Conservation (phyloP, 2,113 vertebrate genomes). For the Melanostigma gelatinosum region DNA sequence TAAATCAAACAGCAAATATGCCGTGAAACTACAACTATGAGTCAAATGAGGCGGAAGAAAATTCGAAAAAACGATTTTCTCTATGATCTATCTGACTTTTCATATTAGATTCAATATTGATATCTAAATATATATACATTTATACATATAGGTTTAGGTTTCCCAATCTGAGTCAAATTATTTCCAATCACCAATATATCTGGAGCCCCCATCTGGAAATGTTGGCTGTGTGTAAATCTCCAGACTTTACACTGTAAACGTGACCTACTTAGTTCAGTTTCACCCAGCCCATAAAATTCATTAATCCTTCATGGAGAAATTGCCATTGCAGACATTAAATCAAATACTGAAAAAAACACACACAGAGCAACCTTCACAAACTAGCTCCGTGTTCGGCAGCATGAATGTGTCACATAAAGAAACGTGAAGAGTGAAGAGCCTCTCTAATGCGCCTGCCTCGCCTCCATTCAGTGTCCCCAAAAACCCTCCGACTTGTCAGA, state of each 20-base stretch:
- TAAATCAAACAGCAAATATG: background rate
- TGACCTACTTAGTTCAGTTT: constrained; percentile 48
- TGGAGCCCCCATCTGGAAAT: background rate
- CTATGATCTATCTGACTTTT: background rate
- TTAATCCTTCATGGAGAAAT: constrained; percentile 50
- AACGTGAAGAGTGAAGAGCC: constrained; percentile 50
- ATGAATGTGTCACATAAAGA: constrained; percentile 44
- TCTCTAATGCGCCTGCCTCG: constrained; percentile 30
- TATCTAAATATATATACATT: background rate
- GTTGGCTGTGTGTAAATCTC: background rate
- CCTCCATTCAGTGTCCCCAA: constrained; percentile 42
- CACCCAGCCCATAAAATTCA: constrained; percentile 30
- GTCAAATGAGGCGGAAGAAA: background rate
- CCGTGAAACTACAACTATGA: background rate
- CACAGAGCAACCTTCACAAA: constrained; percentile 33
- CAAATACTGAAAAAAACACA: constrained; percentile 16
- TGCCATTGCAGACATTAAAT: constrained; percentile 30
- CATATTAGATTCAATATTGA: background rate
- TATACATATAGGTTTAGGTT: background rate
- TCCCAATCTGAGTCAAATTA: background rate
- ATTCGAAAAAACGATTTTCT: background rate
- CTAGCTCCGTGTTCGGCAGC: constrained; percentile 27
- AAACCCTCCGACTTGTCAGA: constrained; percentile 62
- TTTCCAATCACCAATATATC: background rate
- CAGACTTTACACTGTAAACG: constrained; percentile 41